Percentiles rank a stretch among this genome's conserved stretches.
Conservation (phyloP, 2,113 vertebrate species). For the Oreotrochilus melanogaster region DNA sequence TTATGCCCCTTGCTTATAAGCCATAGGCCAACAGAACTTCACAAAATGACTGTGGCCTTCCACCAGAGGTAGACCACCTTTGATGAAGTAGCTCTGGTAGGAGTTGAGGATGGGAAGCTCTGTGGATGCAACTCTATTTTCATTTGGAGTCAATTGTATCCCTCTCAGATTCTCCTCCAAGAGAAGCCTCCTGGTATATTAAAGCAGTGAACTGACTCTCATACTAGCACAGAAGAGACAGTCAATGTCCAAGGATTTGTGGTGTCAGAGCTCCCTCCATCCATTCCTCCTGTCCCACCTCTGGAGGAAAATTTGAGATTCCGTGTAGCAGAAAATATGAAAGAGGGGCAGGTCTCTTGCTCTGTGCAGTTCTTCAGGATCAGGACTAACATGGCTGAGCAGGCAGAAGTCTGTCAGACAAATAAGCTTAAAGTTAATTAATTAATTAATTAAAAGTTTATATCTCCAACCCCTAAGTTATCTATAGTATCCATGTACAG, state of each 20-base stretch:
- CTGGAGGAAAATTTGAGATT: background rate
- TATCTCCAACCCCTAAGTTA: background rate
- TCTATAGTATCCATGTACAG: background rate
- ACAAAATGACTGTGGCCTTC: background rate
- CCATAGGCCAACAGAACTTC: background rate
- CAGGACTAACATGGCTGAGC: background rate
- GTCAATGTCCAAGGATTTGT: background rate
- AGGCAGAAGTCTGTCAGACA: background rate
- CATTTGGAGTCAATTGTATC: background rate
- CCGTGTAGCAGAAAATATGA: background rate
- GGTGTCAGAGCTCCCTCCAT: background rate
- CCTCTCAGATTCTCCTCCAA: background rate
- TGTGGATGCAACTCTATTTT: background rate
- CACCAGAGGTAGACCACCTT: background rate
- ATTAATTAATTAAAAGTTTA: background rate
- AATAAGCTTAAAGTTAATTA: background rate
- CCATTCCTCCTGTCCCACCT: background rate
- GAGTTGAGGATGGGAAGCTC: background rate
- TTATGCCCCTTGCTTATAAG: background rate
- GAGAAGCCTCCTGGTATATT: background rate
- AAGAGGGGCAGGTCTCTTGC: background rate
- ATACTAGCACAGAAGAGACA: rapidly evolving
- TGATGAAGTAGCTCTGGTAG: background rate
- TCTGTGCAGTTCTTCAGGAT: background rate
- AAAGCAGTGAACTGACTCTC: background rate